These are phyloP conservation scores for Romanogobio albipinnatus DNA, from an alignment of 2,113 vertebrate species.

Conservation along the genomic window DNA sequence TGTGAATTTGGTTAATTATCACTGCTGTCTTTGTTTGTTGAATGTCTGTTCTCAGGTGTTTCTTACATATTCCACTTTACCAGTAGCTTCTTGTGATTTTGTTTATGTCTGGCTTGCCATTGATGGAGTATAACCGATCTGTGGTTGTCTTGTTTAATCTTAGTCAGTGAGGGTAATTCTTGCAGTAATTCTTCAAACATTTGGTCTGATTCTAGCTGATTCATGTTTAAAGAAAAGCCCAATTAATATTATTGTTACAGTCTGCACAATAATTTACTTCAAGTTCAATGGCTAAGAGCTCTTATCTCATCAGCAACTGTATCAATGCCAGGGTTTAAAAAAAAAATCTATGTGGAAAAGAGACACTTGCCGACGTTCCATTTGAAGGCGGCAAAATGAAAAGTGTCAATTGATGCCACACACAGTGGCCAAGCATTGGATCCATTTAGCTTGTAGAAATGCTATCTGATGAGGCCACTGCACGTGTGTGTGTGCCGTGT, in stretches of 20 bases:
- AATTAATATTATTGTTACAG: conserved; percentile 16
- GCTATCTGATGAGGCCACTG: conserved; percentile 58
- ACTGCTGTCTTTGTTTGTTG: background rate
- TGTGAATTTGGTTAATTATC: background rate
- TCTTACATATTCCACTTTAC: conserved; percentile 4
- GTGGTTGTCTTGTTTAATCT: background rate
- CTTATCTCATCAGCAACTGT: background rate
- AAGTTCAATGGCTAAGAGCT: background rate
- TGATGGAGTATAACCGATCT: background rate
- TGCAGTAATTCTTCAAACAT: background rate
- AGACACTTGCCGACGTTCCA: conserved; percentile 45
- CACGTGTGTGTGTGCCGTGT: conserved; percentile 46
- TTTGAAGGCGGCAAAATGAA: conserved; percentile 60
- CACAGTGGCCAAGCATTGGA: conserved; percentile 56
- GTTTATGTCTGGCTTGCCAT: conserved; percentile 21
- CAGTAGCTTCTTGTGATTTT: conserved; percentile 46
- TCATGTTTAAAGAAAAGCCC: conserved; percentile 24
- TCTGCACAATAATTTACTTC: background rate
- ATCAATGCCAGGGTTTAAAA: background rate
- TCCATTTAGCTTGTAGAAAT: conserved; percentile 56
- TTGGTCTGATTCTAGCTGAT: background rate
- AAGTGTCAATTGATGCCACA: conserved; percentile 60
- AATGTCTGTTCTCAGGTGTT: conserved; percentile 39
- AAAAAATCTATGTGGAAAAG: background rate
- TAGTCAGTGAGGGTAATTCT: background rate